Base-by-base conservation (phyloP, 2,113 vertebrate genomes). In the Ictidomys tridecemlineatus region DNA sequence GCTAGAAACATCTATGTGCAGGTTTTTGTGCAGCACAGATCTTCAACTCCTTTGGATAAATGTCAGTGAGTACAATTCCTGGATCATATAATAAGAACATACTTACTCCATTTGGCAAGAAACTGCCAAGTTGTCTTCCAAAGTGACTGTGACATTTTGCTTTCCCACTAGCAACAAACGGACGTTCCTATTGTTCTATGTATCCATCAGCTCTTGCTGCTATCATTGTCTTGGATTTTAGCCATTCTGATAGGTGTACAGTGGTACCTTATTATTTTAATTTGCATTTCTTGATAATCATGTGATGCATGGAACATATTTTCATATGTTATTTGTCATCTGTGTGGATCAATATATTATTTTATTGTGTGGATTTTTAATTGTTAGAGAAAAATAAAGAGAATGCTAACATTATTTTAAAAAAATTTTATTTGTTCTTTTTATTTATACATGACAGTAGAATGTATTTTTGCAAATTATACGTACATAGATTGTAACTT, bases 371-470 rank as follows among this genome's bases (percentile, higher is more conserved):
- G 20, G n/a, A 1, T 3, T 83, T 67, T 91, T 79, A 48, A 67
- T 42, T 53, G 5, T 37, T 56, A 87, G 48, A 89, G 56, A 73
- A 95, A 97, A 95, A 56, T 18, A 69, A 92, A 61, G 30, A 63
- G 22, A 84, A 78, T 58, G 76, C 17, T 90, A 48, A 87, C 70
- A 1, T 79, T 91, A 95, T 95, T 39, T 56, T 58, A 8, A 24
- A 24, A 22, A 22, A 22, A 2, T 8, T 58, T 8, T 58, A 58
- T 58, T 58, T 58, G 20, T 58, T 58, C 56, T 22, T 58, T 58
- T 58, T 58, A 58, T 22, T 58, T 22, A 58, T 58, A 58, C 20
- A 2, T 58, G 20, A 58, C 56, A 58, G 20, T 58, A 58, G 56
- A 58, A 22, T 58, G 20, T 22, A 58, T 58, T 58, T 58, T 58